Evolutionary conservation across 2,888 invertebrate species (phyloP).

Genomic region (Sarcophaga variegata): DNA sequence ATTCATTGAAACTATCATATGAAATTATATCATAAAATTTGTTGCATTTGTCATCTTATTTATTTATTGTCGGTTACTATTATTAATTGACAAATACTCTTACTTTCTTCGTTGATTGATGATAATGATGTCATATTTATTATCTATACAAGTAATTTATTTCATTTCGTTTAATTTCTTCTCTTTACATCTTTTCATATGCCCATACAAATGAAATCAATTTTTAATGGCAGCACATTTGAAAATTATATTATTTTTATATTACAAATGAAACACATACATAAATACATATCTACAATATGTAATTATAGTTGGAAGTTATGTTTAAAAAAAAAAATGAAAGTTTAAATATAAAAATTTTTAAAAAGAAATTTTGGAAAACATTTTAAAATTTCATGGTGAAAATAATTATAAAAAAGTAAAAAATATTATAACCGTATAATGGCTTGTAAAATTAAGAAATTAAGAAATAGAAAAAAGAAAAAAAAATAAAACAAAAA

Average conservation of each 20-base stretch:
- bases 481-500: too few species aligned
- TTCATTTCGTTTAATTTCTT: not conserved
- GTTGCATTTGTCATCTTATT: not conserved
- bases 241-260: not conserved
- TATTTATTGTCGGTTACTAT: constrained; percentile 1
- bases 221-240: constrained; percentile 25
- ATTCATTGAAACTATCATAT: not conserved
- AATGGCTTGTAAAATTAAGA: too few species aligned
- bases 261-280: too few species aligned
- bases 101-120: constrained; percentile 61
- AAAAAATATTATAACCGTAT: too few species aligned
- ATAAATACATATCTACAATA: too few species aligned
- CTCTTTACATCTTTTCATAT: not conserved
- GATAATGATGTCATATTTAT: constrained; percentile 61
- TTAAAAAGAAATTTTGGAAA: not conserved
- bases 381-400: not conserved
- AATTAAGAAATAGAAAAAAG: too few species aligned
- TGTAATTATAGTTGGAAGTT: constrained; percentile 36
- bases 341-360: constrained; percentile 29
- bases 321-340: constrained; percentile 35
- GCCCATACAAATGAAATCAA: not conserved
- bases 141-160: not conserved
- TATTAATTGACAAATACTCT: constrained; percentile 55
- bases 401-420: too few species aligned
- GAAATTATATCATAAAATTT: constrained; percentile 24